Percentiles rank a stretch among this genome's conserved stretches.
Evolutionary conservation across 35 echinoderm and acorn worm species (phyloP).

Genomic region (Apostichopus californicus): DNA sequence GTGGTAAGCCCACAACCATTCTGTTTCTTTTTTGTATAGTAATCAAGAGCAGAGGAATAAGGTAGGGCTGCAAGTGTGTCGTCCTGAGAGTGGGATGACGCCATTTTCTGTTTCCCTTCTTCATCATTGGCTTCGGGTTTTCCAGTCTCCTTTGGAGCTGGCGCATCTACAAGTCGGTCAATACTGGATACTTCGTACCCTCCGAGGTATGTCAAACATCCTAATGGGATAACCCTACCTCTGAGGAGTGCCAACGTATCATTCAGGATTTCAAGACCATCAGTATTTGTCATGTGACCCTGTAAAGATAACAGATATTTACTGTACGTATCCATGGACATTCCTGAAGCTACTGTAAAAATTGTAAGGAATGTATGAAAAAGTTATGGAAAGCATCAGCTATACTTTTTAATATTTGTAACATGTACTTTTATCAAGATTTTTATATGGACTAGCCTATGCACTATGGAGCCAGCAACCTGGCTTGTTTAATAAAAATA

Average conservation of each 20-base stretch:
- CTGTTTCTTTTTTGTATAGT: neutral
- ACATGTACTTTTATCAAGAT: neutral
- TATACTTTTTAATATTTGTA: too few relatives aligned
- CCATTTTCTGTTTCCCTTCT: neutral
- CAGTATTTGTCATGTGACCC: neutral
- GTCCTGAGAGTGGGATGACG: neutral
- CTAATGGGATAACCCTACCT: constrained; percentile 17
- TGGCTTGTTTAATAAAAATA: too few relatives aligned
- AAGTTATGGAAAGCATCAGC: too few relatives aligned
- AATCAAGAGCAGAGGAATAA: constrained; percentile 27
- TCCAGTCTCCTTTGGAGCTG: neutral
- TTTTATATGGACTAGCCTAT: neutral
- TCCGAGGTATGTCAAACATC: constrained; percentile 19
- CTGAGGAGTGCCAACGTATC: constrained; percentile 23
- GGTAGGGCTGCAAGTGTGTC: neutral
- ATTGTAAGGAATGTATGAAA: too few relatives aligned
- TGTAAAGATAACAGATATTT: neutral
- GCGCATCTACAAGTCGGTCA: neutral
- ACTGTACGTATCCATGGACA: too few relatives aligned
- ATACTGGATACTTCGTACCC: neutral
- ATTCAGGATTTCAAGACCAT: constrained; percentile 33
- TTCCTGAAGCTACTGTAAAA: too few relatives aligned
- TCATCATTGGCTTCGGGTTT: neutral
- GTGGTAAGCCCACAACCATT: neutral
- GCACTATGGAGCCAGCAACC: neutral